A percentile compares a stretch with the other conserved stretches of the same genome.
These are phyloP conservation scores for Delphinapterus leucas DNA, from an alignment of 2,113 vertebrate genomes.

Conservation along the genomic window DNA sequence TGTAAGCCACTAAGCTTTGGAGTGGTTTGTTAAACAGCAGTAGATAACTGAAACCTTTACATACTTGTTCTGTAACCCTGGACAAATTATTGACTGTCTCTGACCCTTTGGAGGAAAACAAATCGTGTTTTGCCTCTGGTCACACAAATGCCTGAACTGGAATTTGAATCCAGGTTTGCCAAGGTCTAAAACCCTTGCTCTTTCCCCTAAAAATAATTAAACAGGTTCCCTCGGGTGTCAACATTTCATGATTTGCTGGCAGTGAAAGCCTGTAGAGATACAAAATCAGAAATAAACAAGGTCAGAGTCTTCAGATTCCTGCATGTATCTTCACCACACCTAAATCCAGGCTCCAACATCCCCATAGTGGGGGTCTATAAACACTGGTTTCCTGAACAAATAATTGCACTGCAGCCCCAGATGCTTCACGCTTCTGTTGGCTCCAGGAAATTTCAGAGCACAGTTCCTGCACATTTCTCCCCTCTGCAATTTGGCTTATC, in stretches of 20 bases:
- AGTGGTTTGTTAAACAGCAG: not conserved
- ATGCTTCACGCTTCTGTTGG: not conserved
- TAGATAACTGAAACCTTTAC: not conserved
- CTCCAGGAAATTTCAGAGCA: not conserved
- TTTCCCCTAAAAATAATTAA: not conserved
- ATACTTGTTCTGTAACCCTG: not conserved
- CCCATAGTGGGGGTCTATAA: not conserved
- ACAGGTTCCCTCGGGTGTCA: not conserved
- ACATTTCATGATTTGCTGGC: not conserved
- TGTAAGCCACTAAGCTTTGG: not conserved
- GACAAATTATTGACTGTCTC: not conserved
- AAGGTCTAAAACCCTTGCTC: not conserved
- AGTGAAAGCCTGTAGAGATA: not conserved
- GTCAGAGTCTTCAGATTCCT: not conserved
- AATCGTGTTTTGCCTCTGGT: not conserved
- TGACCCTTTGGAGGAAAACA: not conserved
- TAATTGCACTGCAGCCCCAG: not conserved
- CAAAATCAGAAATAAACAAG: not conserved
- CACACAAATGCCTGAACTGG: not conserved
- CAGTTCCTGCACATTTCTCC: not conserved
- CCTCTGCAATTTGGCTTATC: not conserved
- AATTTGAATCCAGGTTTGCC: not conserved
- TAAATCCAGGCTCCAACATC: fast-evolving
- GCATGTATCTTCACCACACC: not conserved
- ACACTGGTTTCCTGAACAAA: not conserved